Evolutionary conservation across 2,113 vertebrate species (phyloP).

Genomic region (Sitta europaea): DNA sequence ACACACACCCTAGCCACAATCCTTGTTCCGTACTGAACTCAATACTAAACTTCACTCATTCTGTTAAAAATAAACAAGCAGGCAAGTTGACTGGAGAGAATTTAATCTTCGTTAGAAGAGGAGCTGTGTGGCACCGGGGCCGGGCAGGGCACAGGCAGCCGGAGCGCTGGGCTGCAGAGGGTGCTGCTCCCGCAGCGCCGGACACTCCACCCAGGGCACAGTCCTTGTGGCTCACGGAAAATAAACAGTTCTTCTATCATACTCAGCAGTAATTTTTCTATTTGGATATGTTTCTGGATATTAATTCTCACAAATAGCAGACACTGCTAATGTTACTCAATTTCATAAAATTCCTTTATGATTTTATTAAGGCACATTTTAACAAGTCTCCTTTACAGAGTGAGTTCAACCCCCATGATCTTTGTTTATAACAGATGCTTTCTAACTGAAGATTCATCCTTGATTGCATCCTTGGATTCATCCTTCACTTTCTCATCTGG

Average conservation of each 20-base stretch:
- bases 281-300: neutral
- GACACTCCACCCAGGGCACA: neutral
- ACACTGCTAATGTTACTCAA: neutral
- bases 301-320: neutral
- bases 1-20: neutral
- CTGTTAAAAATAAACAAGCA: neutral
- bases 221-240: neutral
- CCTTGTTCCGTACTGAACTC: neutral
- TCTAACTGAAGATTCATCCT: neutral
- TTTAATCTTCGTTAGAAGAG: accelerated
- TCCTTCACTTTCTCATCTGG: neutral
- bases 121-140: accelerated
- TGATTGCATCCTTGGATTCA: neutral
- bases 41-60: neutral
- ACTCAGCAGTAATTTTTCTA: neutral
- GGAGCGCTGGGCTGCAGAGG: neutral
- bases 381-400: neutral
- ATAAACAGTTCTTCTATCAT: neutral
- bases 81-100: neutral
- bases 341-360: neutral
- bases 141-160: accelerated
- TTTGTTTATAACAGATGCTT: neutral
- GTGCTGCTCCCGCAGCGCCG: neutral
- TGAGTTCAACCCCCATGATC: neutral
- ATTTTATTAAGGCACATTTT: neutral